Evolutionary conservation across 1,140 invertebrate genomes (phyloP), one percentile per base, ranked within the genome.

Genomic region (Odontomachus brunneus): DNA sequence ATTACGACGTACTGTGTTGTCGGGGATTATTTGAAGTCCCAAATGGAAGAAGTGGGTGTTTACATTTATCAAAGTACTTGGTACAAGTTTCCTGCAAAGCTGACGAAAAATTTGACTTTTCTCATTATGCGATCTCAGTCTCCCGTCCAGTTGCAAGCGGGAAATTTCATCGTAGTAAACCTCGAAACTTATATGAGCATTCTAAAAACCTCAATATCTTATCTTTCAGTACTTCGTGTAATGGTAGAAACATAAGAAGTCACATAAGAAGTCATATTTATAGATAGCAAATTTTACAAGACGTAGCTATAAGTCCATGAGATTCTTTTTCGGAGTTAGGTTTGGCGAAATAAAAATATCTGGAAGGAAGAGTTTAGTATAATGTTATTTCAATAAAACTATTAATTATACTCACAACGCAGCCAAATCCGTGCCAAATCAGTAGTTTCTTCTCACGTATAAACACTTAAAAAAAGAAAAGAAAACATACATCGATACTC

Each of bases 161-260:
- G 63, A 38, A 74, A 29, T 33, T 72, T 81, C 1, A 65, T 88
- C 12, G 33, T 81, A 0, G 24, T 88, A 3, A 88, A 88, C 3
- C 48, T 87, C 29, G 73, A 82, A 48, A 88, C 85, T n/a, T 88
- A 82, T 33, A 83, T 71, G 85, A 87, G 63, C 57, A 87, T 88
- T 1, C 5, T 87, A 11, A 88, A 82, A 71, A 82, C 85, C 0
- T 87, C 85, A 17, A 55, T 87, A 17, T 88, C 86, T 2, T 88
- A 88, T 15, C 24, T 87, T 0, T 88, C 86, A 7, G 65, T 88
- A 17, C 22, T 88, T 0, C 85, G 85, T 7, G 71, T 88, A 19
- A 88, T 87, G 85, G 17, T 88, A 33, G 66, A 67, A 29, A 7
- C 33, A 7, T 87, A 1, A 86, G n/a, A n/a, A n/a, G n/a, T n/a